Evolutionary conservation across 2,797 vertebrate species (phyloP), one percentile per base, ranked within the genome.

Genomic region (Bufotes viridis): DNA sequence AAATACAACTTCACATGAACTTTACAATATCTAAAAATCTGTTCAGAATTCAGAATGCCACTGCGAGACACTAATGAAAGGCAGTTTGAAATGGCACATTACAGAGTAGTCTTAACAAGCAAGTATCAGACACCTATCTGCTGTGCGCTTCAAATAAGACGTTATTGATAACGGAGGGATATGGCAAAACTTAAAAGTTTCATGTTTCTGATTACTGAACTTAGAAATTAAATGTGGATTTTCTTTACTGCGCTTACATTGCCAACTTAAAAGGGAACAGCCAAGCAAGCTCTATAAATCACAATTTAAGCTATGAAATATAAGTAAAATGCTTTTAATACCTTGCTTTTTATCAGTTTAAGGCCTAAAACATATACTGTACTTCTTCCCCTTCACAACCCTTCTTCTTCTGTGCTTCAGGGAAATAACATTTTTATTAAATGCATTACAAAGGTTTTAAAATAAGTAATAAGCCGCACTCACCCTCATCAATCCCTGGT

Each of bases 1-100:
- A 87, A 89, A 87, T 89, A 89, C 60, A 89, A 86, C 88, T 89
- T 89, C 10, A 72, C 58, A 55, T 86, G 88, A 89, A 87, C 85
- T 79, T 87, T 82, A 24, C 53, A 75, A 72, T 72, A 79, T 83
- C 57, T 83, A 42, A 65, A 81, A 84, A 42, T 85, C 29, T 85
- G 67, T 57, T 76, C 76, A 58, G 34, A 61, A 76, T 85, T 76
- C 57, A 65, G 69, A 89, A 80, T 80, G 63, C 83, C 49, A 26
- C 20, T 57, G 14, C 55, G 72, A 70, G 29, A 24, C 67, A 67
- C 49, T 74, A 85, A 81, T 22, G 70, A 82, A 70, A 76, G 26
- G 72, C 22, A 61, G 34, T 79, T 29, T 69, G 17, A 82, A 67
- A 57, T 67, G 72, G 42, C 22, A 78, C 53, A 69, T 78, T 78